Conservation (phyloP, 2,797 vertebrate species). For the Hydrolagus colliei region DNA sequence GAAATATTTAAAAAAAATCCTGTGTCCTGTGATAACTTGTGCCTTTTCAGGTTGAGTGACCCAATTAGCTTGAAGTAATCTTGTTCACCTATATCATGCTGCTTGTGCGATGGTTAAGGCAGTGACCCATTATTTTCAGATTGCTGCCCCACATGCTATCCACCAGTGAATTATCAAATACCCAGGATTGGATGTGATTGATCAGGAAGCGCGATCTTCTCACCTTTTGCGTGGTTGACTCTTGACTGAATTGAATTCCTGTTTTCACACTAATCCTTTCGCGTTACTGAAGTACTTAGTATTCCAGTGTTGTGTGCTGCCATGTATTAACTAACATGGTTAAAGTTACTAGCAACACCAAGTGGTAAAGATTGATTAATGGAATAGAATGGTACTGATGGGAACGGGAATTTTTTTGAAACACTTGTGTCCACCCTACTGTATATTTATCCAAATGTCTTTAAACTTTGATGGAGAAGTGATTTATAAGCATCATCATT, state of each 20-base stretch:
- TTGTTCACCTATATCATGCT: background rate
- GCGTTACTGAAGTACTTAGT: background rate
- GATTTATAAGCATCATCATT: conserved; percentile 22
- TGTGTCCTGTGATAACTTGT: conserved; percentile 19
- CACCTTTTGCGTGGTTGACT: background rate
- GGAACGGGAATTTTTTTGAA: background rate
- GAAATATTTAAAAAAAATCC: background rate
- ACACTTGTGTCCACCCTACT: background rate
- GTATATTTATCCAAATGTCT: conserved; percentile 10
- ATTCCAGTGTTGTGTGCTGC: conserved; percentile 7
- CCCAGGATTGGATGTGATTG: background rate
- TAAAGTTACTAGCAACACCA: too few relatives aligned
- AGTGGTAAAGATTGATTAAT: background rate
- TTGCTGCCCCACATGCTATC: background rate
- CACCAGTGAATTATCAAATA: background rate
- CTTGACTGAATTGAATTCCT: conserved; percentile 15
- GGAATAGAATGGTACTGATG: too few relatives aligned
- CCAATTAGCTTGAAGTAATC: background rate
- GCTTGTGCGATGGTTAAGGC: conserved; percentile 1
- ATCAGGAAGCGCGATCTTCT: background rate
- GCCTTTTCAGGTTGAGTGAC: background rate
- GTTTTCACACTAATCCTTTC: background rate
- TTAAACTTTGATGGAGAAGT: background rate
- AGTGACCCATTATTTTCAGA: background rate
- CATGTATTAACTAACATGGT: background rate